A percentile compares a stretch with the other conserved stretches of the same genome.
Evolutionary conservation across 2,888 invertebrate species (phyloP).

Genomic region (Mesoligia furuncula): DNA sequence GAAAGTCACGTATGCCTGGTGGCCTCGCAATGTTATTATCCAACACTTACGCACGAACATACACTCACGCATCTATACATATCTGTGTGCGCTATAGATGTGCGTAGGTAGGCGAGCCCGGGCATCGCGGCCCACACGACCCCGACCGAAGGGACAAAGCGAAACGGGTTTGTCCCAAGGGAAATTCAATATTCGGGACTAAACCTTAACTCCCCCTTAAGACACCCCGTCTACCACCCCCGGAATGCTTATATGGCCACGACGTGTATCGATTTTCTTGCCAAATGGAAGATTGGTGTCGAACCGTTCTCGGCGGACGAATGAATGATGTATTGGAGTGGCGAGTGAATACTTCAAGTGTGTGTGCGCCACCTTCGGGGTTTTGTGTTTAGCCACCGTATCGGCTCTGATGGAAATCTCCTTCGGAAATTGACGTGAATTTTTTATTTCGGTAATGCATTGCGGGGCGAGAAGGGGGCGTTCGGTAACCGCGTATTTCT

Average conservation of each 20-base stretch:
- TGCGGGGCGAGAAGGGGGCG: constrained; percentile 66
- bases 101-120: constrained; percentile 81
- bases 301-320: constrained; percentile 89
- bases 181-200: constrained; percentile 91
- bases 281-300: constrained; percentile 91
- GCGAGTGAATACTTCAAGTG: constrained; percentile 87
- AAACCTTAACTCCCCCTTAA: constrained; percentile 90
- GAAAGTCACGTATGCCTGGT: constrained; percentile 89
- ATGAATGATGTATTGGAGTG: constrained; percentile 90
- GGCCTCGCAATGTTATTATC: constrained; percentile 89
- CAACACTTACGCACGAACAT: constrained; percentile 87
- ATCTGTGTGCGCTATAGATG: constrained; percentile 70
- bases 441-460: constrained; percentile 89
- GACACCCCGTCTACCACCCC: constrained; percentile 89
- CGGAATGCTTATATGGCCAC: constrained; percentile 91
- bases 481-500: constrained; percentile 69
- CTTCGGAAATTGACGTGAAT: constrained; percentile 84
- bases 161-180: constrained; percentile 91
- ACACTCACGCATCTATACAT: constrained; percentile 72
- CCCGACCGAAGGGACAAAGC: constrained; percentile 90
- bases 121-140: constrained; percentile 89
- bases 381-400: constrained; percentile 86
- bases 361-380: constrained; percentile 79
- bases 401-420: constrained; percentile 84
- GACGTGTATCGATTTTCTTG: constrained; percentile 91